A percentile compares a stretch with the other conserved stretches of the same genome.
These are phyloP conservation scores for Polylopha cassiicola DNA, from an alignment of 2,888 invertebrate species.

Conservation along the genomic window DNA sequence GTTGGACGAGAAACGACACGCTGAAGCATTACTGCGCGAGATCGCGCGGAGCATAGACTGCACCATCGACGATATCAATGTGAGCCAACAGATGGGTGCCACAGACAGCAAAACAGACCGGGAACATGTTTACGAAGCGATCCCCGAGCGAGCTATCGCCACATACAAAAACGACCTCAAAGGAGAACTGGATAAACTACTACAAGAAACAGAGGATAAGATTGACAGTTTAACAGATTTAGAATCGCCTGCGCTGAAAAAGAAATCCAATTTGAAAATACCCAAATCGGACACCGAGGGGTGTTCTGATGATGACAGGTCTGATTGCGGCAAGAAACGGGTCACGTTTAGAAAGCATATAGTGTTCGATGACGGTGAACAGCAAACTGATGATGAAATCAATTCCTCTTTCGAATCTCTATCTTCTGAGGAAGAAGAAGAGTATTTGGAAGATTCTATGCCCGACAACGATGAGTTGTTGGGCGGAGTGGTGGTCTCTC, in stretches of 20 bases:
- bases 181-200: slow-evolving; percentile 53
- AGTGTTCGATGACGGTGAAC: slow-evolving; percentile 72
- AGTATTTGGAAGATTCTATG: slow-evolving; percentile 52
- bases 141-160: slow-evolving; percentile 39
- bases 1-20: slow-evolving; percentile 60
- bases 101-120: slow-evolving; percentile 44
- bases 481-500: slow-evolving; percentile 39
- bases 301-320: slow-evolving; percentile 66
- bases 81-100: slow-evolving; percentile 53
- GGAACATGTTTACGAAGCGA: slow-evolving; percentile 51
- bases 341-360: slow-evolving; percentile 71
- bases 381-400: slow-evolving; percentile 65
- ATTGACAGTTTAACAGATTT: slow-evolving; percentile 23
- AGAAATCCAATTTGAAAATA: slow-evolving; percentile 64
- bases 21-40: slow-evolving; percentile 64
- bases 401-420: slow-evolving; percentile 66
- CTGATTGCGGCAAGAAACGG: slow-evolving; percentile 63
- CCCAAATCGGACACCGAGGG: slow-evolving; percentile 64
- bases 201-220: slow-evolving; percentile 34
- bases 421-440: slow-evolving; percentile 53
- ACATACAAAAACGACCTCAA: slow-evolving; percentile 54
- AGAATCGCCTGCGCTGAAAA: slow-evolving; percentile 47
- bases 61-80: slow-evolving; percentile 58
- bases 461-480: slow-evolving; percentile 54
- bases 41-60: slow-evolving; percentile 67